Conservation (phyloP, 2,797 vertebrate genomes). For the Poliocrania exsul region DNA sequence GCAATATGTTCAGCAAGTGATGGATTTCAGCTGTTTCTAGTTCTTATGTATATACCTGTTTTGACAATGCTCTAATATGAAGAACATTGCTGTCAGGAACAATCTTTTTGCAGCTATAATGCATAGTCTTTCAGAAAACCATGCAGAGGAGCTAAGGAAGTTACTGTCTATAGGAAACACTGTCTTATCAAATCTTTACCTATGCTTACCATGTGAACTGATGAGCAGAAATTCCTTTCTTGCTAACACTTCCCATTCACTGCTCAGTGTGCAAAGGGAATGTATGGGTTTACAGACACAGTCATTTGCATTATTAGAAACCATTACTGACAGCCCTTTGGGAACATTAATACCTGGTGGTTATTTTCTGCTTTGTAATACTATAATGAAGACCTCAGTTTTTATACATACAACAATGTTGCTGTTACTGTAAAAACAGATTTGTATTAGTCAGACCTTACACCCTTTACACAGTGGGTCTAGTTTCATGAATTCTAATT, state of each 20-base stretch:
- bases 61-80: constrained; percentile 15
- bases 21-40: constrained; percentile 35
- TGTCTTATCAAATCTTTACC: neutral
- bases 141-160: neutral
- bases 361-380: constrained; percentile 16
- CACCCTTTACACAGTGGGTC: neutral
- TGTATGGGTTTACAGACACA: neutral
- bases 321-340: neutral
- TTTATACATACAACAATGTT: neutral
- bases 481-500: constrained; percentile 34
- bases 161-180: neutral
- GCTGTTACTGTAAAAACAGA: neutral
- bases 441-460: neutral
- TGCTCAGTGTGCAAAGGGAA: neutral
- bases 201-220: neutral
- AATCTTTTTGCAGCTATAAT: neutral
- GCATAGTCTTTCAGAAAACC: neutral
- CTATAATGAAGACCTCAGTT: neutral
- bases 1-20: neutral
- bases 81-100: neutral
- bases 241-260: neutral
- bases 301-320: constrained; percentile 6
- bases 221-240: neutral
- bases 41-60: neutral
- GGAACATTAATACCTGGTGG: neutral